Evolutionary conservation across 2,888 invertebrate genomes (phyloP).

Genomic region (Mythimna vitellina): DNA sequence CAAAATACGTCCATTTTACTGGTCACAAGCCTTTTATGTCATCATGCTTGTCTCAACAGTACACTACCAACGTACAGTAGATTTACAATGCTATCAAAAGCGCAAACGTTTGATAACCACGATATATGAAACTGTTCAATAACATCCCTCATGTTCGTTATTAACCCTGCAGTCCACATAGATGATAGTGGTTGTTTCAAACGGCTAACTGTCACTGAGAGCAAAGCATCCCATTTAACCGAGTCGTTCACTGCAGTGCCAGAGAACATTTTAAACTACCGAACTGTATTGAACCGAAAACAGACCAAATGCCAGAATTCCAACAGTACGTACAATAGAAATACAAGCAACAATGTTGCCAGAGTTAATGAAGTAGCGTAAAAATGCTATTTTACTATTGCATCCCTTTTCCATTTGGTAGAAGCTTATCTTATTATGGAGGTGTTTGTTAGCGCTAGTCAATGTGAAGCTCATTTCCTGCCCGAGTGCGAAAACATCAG

Average conservation of each 20-base stretch:
- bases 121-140: constrained; percentile 3
- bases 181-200: constrained; percentile 50
- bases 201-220: constrained; percentile 62
- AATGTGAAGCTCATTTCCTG: constrained; percentile 52
- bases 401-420: constrained; percentile 54
- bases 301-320: constrained; percentile 27
- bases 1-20: no score
- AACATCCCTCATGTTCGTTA: constrained; percentile 2
- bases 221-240: constrained; percentile 42
- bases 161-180: constrained; percentile 1
- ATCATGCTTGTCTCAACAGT: background rate
- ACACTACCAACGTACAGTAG: background rate
- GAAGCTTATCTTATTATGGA: constrained; percentile 58
- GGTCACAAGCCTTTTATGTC: no score
- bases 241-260: constrained; percentile 43
- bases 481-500: constrained; percentile 48
- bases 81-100: background rate
- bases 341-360: constrained; percentile 29
- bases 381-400: constrained; percentile 52
- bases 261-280: constrained; percentile 41
- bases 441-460: constrained; percentile 56
- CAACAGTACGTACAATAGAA: constrained; percentile 1
- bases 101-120: background rate
- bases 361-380: constrained; percentile 49
- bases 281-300: constrained; percentile 40